These are phyloP conservation scores for Himalopsyche tibetana DNA, from an alignment of 2,888 invertebrate species.

Conservation along the genomic window DNA sequence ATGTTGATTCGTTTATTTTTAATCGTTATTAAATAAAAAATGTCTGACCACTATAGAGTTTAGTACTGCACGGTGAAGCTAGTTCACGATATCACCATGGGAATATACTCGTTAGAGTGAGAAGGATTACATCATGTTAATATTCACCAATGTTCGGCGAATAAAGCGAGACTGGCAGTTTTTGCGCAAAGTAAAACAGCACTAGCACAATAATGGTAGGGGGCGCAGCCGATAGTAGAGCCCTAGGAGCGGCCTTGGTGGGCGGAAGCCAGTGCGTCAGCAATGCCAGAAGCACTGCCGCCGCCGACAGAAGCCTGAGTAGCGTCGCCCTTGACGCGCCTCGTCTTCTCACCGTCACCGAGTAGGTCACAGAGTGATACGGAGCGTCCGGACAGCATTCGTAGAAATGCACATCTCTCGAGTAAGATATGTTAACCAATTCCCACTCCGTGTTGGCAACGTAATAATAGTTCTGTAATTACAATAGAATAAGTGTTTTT, in stretches of 20 bases:
- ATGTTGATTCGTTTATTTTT: too few species aligned
- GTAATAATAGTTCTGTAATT: slow-evolving; percentile 53
- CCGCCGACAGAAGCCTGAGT: slow-evolving; percentile 70
- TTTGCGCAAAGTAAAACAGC: slow-evolving; percentile 66
- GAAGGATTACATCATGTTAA: neutral
- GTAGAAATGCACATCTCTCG: slow-evolving; percentile 71
- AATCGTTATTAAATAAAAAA: too few species aligned
- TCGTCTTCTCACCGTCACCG: slow-evolving; percentile 62
- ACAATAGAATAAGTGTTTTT: neutral
- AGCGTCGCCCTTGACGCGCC: slow-evolving; percentile 66
- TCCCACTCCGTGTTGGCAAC: slow-evolving; percentile 62
- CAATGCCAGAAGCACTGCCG: slow-evolving; percentile 69
- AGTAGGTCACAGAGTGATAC: slow-evolving; percentile 69
- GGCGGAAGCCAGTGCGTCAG: slow-evolving; percentile 67
- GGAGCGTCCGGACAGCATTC: slow-evolving; percentile 76
- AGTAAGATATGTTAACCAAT: slow-evolving; percentile 61
- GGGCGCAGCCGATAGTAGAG: slow-evolving; percentile 66
- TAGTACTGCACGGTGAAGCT: neutral
- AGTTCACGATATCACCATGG: neutral
- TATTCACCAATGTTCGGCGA: slow-evolving; percentile 61
- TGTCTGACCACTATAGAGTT: too few species aligned
- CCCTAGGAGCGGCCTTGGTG: slow-evolving; percentile 68
- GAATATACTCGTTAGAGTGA: too few species aligned
- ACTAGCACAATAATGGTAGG: slow-evolving; percentile 70
- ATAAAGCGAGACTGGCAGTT: slow-evolving; percentile 55